phyloP scores from a whole-genome alignment of 2,113 vertebrate species.

The Chlorodrepanis virens region DNA sequence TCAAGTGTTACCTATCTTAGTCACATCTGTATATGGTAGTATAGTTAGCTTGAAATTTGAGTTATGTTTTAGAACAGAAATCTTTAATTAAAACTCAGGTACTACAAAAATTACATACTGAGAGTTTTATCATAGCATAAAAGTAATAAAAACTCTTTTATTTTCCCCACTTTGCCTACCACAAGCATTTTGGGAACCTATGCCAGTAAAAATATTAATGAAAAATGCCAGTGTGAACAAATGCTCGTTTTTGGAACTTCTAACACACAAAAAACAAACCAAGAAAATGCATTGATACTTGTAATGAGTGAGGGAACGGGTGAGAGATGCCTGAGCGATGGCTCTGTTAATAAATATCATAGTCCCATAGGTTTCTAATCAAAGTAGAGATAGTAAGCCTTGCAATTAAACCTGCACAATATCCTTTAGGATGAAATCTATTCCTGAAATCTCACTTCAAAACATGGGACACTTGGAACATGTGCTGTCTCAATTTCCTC shows the following conservation, averaged over 20 bases:
- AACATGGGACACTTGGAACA: constrained; percentile 79
- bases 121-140: constrained; percentile 8
- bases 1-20: constrained; percentile 31
- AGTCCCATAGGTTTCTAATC: constrained; percentile 62
- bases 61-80: constrained; percentile 22
- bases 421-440: constrained; percentile 68
- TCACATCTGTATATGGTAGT: neutral
- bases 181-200: constrained; percentile 7
- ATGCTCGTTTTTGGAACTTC: constrained; percentile 4
- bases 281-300: constrained; percentile 17
- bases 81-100: constrained; percentile 41
- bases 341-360: constrained; percentile 60
- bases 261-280: constrained; percentile 29
- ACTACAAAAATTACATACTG: neutral
- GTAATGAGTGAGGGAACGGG: neutral
- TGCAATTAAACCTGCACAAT: constrained; percentile 70
- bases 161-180: constrained; percentile 54
- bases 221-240: constrained; percentile 63
- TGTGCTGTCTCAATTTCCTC: constrained; percentile 82
- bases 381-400: constrained; percentile 62
- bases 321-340: constrained; percentile 31
- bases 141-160: constrained; percentile 49
- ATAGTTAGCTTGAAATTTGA: neutral
- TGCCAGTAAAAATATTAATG: constrained; percentile 63
- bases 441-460: constrained; percentile 78